Conservation (phyloP, 2,888 invertebrate species). For the Lysandra coridon region DNA sequence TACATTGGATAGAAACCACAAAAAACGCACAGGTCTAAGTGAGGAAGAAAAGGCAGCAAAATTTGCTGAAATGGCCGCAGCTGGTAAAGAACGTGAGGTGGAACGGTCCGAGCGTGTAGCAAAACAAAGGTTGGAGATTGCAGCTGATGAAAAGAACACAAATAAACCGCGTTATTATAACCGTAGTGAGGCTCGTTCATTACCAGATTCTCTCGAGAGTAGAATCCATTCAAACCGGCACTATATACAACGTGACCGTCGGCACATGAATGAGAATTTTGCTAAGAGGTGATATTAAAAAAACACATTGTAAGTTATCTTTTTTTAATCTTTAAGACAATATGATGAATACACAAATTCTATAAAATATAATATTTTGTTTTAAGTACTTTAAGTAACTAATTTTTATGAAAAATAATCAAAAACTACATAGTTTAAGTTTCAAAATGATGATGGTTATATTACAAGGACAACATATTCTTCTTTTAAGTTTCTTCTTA, state of each 20-base stretch:
- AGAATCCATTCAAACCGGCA: conserved; percentile 93
- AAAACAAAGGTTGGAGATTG: conserved; percentile 81
- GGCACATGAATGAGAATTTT: conserved; percentile 92
- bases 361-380: conserved; percentile 31
- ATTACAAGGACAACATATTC: not conserved
- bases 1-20: conserved; percentile 41
- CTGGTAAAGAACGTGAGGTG: conserved; percentile 86
- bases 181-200: conserved; percentile 74
- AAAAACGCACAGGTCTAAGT: conserved; percentile 47
- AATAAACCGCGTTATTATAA: conserved; percentile 83
- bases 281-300: conserved; percentile 79
- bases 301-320: conserved; percentile 30
- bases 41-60: conserved; percentile 81
- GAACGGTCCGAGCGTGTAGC: conserved; percentile 84
- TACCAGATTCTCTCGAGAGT: conserved; percentile 87
- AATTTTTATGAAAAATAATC: not conserved
- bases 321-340: conserved; percentile 31
- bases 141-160: conserved; percentile 63
- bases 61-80: conserved; percentile 88
- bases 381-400: not conserved
- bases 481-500: conserved; percentile 51
- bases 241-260: conserved; percentile 90
- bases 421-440: not conserved
- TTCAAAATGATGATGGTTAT: no score
- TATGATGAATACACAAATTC: conserved; percentile 40